Base-by-base conservation (phyloP, 2,888 invertebrate species). In the Drosophila pegasa region DNA sequence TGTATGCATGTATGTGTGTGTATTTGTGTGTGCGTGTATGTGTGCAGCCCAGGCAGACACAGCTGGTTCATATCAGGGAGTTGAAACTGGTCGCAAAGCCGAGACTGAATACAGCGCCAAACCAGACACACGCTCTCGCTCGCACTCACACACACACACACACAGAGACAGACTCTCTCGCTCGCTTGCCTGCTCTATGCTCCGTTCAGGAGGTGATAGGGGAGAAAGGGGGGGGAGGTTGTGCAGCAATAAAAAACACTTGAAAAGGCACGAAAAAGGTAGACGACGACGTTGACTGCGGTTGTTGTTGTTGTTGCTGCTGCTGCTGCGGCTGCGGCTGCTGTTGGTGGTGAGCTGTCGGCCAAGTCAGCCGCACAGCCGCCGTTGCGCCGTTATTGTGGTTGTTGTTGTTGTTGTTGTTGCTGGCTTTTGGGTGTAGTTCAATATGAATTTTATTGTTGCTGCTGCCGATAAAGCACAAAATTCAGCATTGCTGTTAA, bases 381-480 rank as follows among this genome's bases (percentile, higher is more conserved):
- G 64, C 76, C 67, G 75, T 61, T 72, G 29, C 54, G 50, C 27
- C 57, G 48, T 55, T 63, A 51, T 27, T 61, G 73, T 33, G 72
- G 58, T 55, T 64, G 67, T 52, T 65, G 67, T 48, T 61, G 73
- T 33, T 76, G 58, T 55, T 64, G 67, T 52, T 65, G 67, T 48
- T 70, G 66, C 61, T 84, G 75, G 64, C 66, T 73, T 69, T 72
- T 76, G 88, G 81, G 81, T 88, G 87, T 84, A 72, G 75, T 75
- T 85, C 81, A 86, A 72, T 82, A 84, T 73, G 57, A 85, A 67
- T 68, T 78, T 83, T 80, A 80, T 80, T 84, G 70, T 61, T 75
- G 65, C 45, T 77, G 72, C 52, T 85, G 88, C 76, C 87, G 83
- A 86, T 86, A 80, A 78, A 88, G 88, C 84, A 80, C 66, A 76